Evolutionary conservation across 1,140 invertebrate genomes (phyloP).

Genomic region (Eulimnadia texana): DNA sequence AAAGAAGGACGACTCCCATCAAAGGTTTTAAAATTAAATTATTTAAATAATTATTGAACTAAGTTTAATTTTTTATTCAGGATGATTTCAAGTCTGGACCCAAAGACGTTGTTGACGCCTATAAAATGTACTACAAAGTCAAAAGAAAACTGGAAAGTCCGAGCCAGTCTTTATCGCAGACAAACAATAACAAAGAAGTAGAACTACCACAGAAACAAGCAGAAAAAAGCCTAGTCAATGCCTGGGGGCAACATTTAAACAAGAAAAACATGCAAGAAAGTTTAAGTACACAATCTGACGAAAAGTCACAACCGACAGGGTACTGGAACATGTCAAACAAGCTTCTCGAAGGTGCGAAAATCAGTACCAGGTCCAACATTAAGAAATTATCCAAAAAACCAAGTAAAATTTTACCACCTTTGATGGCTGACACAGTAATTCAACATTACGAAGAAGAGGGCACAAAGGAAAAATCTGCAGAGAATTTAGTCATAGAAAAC

Average conservation of each 20-base stretch:
- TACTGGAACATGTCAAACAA: conserved; percentile 9
- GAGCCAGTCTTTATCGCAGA: not conserved
- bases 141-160: conserved; percentile 31
- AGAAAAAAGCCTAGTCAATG: not conserved
- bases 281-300: not conserved
- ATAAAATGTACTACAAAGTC: conserved; percentile 62
- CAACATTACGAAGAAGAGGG: not conserved
- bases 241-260: conserved; percentile 5
- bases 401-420: not conserved
- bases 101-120: conserved; percentile 50
- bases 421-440: not conserved
- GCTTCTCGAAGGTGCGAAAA: conserved; percentile 13
- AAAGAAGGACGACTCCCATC: conserved; percentile 4
- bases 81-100: conserved; percentile 61
- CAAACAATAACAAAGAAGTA: not conserved
- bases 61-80: conserved; percentile 29
- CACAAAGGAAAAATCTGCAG: not conserved
- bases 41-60: not conserved
- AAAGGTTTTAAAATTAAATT: conserved; percentile 11
- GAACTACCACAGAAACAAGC: not conserved
- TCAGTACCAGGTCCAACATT: conserved; percentile 6
- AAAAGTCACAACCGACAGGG: not conserved
- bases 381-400: not conserved
- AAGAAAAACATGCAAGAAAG: conserved; percentile 3
- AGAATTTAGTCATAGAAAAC: too few relatives aligned